These are phyloP conservation scores for Rhagoletis pomonella DNA, from an alignment of 1,140 invertebrate genomes.

Conservation along the genomic window DNA sequence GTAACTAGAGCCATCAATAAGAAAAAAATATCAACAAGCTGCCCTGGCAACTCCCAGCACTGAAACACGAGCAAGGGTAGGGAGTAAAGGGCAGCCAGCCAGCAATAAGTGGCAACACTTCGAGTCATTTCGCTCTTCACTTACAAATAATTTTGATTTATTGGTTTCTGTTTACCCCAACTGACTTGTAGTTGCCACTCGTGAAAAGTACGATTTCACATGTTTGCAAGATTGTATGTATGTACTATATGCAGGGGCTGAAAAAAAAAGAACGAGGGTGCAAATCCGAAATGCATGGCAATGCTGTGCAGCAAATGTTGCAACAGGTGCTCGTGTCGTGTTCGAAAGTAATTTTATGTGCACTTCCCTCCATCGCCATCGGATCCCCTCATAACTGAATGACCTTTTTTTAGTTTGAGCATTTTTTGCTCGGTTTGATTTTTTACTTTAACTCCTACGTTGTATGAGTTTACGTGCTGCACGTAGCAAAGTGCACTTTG, in stretches of 20 bases:
- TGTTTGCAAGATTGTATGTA: neutral
- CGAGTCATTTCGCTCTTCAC: conserved; percentile 46
- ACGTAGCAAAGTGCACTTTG: conserved; percentile 33
- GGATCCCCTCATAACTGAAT: too few species aligned
- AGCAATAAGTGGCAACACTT: conserved; percentile 19
- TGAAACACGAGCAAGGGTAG: neutral
- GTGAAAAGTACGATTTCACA: neutral
- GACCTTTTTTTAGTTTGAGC: too few species aligned
- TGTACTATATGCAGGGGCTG: neutral
- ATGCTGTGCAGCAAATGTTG: neutral
- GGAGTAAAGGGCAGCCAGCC: neutral
- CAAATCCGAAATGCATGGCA: neutral
- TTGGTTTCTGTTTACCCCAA: conserved; percentile 50
- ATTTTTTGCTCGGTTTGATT: neutral
- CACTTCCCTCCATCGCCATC: neutral
- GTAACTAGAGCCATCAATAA: conserved; percentile 27
- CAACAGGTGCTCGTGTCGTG: conserved; percentile 41
- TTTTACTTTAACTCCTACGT: neutral
- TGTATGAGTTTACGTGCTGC: neutral
- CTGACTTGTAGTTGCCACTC: conserved; percentile 36
- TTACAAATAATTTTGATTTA: conserved; percentile 51
- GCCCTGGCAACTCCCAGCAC: neutral
- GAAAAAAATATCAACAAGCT: neutral
- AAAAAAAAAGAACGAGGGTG: neutral
- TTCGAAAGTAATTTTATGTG: conserved; percentile 27